Base-by-base conservation (phyloP, 2,113 vertebrate genomes). In the Alaudala cheleensis region DNA sequence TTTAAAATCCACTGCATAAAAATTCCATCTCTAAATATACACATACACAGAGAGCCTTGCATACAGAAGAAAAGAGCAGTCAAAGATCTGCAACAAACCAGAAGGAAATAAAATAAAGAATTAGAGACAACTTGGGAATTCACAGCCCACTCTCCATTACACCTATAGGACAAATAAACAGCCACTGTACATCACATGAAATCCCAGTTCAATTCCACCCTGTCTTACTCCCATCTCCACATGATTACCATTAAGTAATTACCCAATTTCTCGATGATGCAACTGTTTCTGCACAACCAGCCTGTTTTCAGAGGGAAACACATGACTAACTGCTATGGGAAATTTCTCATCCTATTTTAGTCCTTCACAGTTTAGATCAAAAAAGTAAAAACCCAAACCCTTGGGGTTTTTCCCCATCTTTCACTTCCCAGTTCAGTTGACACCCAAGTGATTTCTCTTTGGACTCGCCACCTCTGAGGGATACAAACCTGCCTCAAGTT, bases 81-180 rank as follows among this genome's bases (percentile, higher is more conserved):
- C 34, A n/a, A 9, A 22, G 14, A 29, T 34, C 20, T 50, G 51
- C 70, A 78, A 47, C 9, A 22, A 70, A 33, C 33, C 7, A 10
- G 13, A 47, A 65, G 12, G 28, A 84, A 44, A 81, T 3, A 6
- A 22, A 66, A 45, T 33, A 25, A 39, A 56, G 25, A 25, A 12
- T 7, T 10, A 37, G 6, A 58, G 10, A 23, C 24, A 44, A 37
- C 9, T 56, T 4, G 2, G 28, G 44, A 67, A 39, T n/a, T 39
- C 54, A 62, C 40, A 29, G 28, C 11, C 29, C 31, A 22, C 45
- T 49, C 47, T 47, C 49, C 15, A 2, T 15, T 6, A 33, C 7
- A 20, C 0, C 0, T 3, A 12, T 0, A 4, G n/a, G 53, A 53
- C 33, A 54, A 61, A 28, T 2, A 56, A 70, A 65, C 0, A 81